A percentile compares a stretch with the other conserved stretches of the same genome.
Conservation (phyloP, 2,113 vertebrate genomes). For the Nannobrachium achirus region DNA sequence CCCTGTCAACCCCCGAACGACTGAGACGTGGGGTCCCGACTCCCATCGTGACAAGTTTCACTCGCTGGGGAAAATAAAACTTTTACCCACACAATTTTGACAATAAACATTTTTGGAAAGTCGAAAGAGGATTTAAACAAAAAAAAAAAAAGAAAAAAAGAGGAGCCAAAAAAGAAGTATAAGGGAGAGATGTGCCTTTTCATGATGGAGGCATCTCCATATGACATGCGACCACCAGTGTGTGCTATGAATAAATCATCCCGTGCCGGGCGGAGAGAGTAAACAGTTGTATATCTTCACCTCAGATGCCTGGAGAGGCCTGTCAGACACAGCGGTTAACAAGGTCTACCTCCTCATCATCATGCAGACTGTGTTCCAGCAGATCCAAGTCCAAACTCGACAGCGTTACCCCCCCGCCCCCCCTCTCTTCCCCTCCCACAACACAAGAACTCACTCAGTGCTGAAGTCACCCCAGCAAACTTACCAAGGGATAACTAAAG, state of each 20-base stretch:
- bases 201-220: slow-evolving; percentile 69
- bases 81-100: slow-evolving; percentile 39
- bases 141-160: slow-evolving; percentile 7
- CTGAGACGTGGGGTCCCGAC: slow-evolving; percentile 38
- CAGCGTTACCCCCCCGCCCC: slow-evolving; percentile 43
- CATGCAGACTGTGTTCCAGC: slow-evolving; percentile 57
- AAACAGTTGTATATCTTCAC: slow-evolving; percentile 74
- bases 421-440: slow-evolving; percentile 1
- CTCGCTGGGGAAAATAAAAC: slow-evolving; percentile 45
- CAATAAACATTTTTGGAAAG: slow-evolving; percentile 55
- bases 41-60: slow-evolving; percentile 49
- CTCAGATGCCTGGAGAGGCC: slow-evolving; percentile 68
- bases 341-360: slow-evolving; percentile 66
- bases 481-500: background rate
- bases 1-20: slow-evolving; percentile 47
- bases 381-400: slow-evolving; percentile 67
- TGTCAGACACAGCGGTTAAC: slow-evolving; percentile 74
- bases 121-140: slow-evolving; percentile 35
- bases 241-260: slow-evolving; percentile 80
- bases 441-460: slow-evolving; percentile 42
- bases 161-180: slow-evolving; percentile 9
- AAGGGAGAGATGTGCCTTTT: slow-evolving; percentile 63
- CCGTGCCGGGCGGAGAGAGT: slow-evolving; percentile 59
- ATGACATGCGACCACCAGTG: slow-evolving; percentile 73
- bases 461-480: background rate